A percentile compares a stretch with the other conserved stretches of the same genome.
Conservation (phyloP, 1,140 invertebrate genomes). For the Drosophila kanapiae region DNA sequence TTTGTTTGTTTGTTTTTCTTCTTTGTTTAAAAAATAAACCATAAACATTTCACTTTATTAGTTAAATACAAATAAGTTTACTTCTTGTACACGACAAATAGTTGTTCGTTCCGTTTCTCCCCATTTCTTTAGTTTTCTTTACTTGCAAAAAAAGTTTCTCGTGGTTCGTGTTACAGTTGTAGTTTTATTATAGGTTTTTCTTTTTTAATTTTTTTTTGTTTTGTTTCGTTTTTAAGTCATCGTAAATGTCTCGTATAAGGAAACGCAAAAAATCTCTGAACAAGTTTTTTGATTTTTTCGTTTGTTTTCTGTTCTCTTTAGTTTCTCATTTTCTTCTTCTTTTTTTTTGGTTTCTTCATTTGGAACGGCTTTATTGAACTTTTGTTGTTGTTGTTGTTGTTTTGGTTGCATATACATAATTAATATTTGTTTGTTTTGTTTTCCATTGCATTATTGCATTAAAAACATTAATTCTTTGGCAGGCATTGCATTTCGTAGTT, state of each 20-base stretch:
- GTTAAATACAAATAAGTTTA: conserved; percentile 78
- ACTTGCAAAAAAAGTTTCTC: conserved; percentile 48
- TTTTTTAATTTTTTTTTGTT: conserved; percentile 8
- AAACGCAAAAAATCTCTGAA: conserved; percentile 76
- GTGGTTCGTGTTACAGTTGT: conserved; percentile 34
- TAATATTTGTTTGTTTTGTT: conserved; percentile 63
- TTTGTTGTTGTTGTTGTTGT: conserved; percentile 73
- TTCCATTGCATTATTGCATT: conserved; percentile 64
- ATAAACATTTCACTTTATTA: conserved; percentile 79
- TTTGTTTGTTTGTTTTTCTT: conserved; percentile 12
- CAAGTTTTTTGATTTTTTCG: conserved; percentile 69
- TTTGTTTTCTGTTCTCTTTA: conserved; percentile 32
- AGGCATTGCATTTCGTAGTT: conserved; percentile 85
- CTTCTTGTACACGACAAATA: conserved; percentile 78
- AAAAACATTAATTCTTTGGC: conserved; percentile 84
- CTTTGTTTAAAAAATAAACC: conserved; percentile 67
- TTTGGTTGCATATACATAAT: conserved; percentile 67
- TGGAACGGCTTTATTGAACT: conserved; percentile 85
- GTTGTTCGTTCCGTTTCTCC: conserved; percentile 53
- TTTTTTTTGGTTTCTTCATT: conserved; percentile 64
- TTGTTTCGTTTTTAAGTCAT: conserved; percentile 28
- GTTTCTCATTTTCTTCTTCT: conserved; percentile 24
- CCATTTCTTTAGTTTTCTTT: conserved; percentile 12
- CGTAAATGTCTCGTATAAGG: conserved; percentile 68
- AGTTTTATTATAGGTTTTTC: conserved; percentile 19